These are phyloP conservation scores for Vireo altiloquus DNA, from an alignment of 2,113 vertebrate genomes.

Conservation along the genomic window DNA sequence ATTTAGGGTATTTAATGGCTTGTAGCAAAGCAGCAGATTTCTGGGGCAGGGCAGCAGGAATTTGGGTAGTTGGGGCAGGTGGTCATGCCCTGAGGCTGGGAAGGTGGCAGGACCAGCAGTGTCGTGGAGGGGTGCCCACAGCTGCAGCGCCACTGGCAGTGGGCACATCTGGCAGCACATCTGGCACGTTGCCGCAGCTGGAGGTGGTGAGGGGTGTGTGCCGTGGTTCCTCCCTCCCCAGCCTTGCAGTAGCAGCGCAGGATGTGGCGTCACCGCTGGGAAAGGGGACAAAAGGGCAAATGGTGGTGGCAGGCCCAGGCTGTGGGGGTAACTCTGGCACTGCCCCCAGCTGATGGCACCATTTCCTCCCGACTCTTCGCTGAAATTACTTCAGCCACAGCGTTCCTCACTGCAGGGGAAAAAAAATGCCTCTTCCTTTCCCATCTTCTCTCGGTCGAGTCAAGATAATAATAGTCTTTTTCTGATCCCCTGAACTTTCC, in stretches of 20 bases:
- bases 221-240: accelerated
- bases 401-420: slow-evolving; percentile 17
- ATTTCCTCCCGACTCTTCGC: background rate
- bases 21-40: accelerated
- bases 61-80: background rate
- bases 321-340: background rate
- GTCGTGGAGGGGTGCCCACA: background rate
- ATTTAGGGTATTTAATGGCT: background rate
- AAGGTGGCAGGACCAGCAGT: background rate
- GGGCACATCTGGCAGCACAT: background rate
- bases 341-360: background rate
- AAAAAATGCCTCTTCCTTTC: slow-evolving; percentile 66
- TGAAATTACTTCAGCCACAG: slow-evolving; percentile 32
- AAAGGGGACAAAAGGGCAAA: background rate
- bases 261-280: background rate
- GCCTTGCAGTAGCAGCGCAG: accelerated
- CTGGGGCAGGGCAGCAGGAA: background rate
- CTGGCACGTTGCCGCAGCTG: background rate
- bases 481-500: slow-evolving; percentile 81
- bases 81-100: background rate
- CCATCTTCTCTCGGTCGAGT: slow-evolving; percentile 66
- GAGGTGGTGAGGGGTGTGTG: accelerated
- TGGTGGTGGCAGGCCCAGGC: background rate
- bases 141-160: background rate
- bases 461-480: slow-evolving; percentile 82